A percentile compares a stretch with the other conserved stretches of the same genome.
phyloP scores from a whole-genome alignment of 2,888 invertebrate genomes.

The Camptogramma bilineatum region DNA sequence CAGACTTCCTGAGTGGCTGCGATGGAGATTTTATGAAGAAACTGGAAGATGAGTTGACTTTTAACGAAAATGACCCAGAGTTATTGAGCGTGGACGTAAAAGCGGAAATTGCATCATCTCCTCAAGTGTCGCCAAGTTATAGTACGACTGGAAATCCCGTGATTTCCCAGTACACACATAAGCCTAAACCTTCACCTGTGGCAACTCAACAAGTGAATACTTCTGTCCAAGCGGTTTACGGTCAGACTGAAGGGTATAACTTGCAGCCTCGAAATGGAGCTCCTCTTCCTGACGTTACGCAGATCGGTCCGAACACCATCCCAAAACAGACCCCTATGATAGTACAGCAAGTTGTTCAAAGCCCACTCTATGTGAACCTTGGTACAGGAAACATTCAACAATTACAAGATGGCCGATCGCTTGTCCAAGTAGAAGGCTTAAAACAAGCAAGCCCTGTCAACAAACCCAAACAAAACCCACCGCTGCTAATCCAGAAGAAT shows the following conservation, averaged over 20 bases:
- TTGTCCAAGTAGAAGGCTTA: conserved; percentile 65
- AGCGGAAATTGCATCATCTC: conserved; percentile 58
- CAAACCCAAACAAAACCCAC: conserved; percentile 63
- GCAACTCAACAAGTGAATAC: conserved; percentile 56
- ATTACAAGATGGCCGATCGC: conserved; percentile 62
- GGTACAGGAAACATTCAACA: conserved; percentile 66
- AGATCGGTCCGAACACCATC: conserved; percentile 59
- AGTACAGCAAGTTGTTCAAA: conserved; percentile 75
- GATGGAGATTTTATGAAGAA: conserved; percentile 87
- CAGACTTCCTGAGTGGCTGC: conserved; percentile 88
- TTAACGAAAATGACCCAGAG: conserved; percentile 65
- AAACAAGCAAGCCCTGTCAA: conserved; percentile 58
- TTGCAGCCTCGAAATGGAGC: conserved; percentile 55
- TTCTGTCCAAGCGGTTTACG: conserved; percentile 64
- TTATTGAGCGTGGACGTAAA: conserved; percentile 68
- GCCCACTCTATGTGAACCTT: conserved; percentile 76
- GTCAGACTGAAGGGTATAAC: conserved; percentile 66
- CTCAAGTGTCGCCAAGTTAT: conserved; percentile 67
- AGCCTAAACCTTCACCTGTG: conserved; percentile 43
- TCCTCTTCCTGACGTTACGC: conserved; percentile 65
- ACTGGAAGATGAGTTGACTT: conserved; percentile 75
- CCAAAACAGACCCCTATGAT: conserved; percentile 69
- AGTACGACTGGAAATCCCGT: conserved; percentile 70
- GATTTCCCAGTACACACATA: conserved; percentile 71
- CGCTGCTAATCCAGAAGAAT: conserved; percentile 71